phyloP scores from a whole-genome alignment of 1,140 invertebrate genomes.

The Eupristina koningsbergeri region DNA sequence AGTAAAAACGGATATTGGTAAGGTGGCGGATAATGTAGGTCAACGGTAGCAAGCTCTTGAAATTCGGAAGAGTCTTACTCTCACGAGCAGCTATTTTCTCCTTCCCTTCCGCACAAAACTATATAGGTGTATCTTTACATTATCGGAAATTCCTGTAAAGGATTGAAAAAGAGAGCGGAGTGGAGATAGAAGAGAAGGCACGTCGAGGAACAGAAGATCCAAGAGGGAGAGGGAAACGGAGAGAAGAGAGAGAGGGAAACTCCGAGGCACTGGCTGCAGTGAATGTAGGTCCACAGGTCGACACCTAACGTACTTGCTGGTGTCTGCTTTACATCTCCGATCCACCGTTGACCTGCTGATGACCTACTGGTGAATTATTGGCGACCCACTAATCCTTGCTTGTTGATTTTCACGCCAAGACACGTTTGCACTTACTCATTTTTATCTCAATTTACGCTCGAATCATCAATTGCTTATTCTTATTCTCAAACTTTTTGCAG shows the following conservation, averaged over 20 bases:
- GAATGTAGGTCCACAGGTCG: slow-evolving; percentile 25
- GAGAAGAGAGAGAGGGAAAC: background rate
- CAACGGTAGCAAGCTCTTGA: slow-evolving; percentile 29
- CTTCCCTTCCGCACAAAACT: background rate
- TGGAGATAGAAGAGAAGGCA: background rate
- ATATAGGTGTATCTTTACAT: slow-evolving; percentile 16
- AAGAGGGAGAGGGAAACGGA: background rate
- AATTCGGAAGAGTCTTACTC: slow-evolving; percentile 28
- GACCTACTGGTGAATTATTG: slow-evolving; percentile 12
- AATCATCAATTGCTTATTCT: background rate
- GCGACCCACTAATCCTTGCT: slow-evolving; percentile 1
- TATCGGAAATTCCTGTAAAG: slow-evolving; percentile 30
- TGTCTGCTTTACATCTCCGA: slow-evolving; percentile 14
- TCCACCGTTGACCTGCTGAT: slow-evolving; percentile 16
- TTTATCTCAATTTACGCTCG: background rate
- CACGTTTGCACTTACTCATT: background rate
- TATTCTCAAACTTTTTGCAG: no score
- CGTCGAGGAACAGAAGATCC: background rate
- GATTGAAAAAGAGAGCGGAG: slow-evolving; percentile 16
- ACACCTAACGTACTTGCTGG: slow-evolving; percentile 3
- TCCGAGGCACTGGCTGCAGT: background rate
- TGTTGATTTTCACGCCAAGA: background rate
- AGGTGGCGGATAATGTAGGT: background rate
- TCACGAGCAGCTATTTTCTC: slow-evolving; percentile 20
- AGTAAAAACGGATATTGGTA: background rate